A percentile compares a stretch with the other conserved stretches of the same genome.
Conservation (phyloP, 2,888 invertebrate species). For the Malthinus seriepunctatus region DNA sequence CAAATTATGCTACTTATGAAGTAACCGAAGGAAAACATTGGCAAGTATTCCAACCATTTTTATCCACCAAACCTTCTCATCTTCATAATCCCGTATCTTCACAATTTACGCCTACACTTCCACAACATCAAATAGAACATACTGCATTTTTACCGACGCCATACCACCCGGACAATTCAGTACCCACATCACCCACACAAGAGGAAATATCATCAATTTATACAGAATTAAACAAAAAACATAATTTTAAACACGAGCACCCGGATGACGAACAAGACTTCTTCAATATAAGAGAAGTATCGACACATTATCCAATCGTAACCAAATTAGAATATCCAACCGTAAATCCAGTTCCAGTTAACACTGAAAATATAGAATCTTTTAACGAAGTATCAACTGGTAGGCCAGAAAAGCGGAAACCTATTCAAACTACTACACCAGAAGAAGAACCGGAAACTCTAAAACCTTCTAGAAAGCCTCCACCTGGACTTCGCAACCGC, state of each 20-base stretch:
- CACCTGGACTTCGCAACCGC: constrained; percentile 25
- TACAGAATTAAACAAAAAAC: constrained; percentile 44
- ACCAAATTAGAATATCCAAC: constrained; percentile 38
- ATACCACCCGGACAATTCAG: constrained; percentile 43
- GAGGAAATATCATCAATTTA: constrained; percentile 51
- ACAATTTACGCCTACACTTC: constrained; percentile 17
- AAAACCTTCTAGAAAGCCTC: constrained; percentile 21
- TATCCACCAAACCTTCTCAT: constrained; percentile 21
- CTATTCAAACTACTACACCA: constrained; percentile 32
- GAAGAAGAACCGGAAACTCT: constrained; percentile 34
- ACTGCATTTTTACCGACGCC: constrained; percentile 52
- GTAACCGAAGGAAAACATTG: constrained; percentile 52
- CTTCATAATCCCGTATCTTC: constrained; percentile 3
- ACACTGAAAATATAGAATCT: constrained; percentile 21
- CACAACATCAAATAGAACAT: constrained; percentile 22
- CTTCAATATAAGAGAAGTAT: constrained; percentile 53
- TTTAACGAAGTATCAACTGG: constrained; percentile 32
- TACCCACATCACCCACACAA: constrained; percentile 51
- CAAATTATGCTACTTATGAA: constrained; percentile 49
- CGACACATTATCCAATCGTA: constrained; percentile 53
- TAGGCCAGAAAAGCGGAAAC: constrained; percentile 34
- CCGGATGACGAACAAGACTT: constrained; percentile 30
- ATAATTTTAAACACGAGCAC: neutral
- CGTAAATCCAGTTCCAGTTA: constrained; percentile 15
- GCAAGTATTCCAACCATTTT: constrained; percentile 31